A percentile compares a stretch with the other conserved stretches of the same genome.
Evolutionary conservation across 2,113 vertebrate species (phyloP).

Genomic region (Tyrannus savana): DNA sequence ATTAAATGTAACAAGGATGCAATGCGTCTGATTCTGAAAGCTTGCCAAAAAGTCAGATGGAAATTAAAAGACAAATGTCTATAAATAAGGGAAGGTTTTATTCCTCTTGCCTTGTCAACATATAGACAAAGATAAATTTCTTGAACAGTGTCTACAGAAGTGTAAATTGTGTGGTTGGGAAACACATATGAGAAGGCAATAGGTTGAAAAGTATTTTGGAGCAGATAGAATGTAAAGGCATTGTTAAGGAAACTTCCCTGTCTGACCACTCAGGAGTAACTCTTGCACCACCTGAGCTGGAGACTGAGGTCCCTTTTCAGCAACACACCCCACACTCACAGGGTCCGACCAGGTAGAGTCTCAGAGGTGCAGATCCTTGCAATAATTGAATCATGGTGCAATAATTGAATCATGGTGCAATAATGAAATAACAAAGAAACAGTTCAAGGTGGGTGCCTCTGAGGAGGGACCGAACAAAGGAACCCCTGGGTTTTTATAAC

Average conservation of each 20-base stretch:
- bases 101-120: conserved; percentile 19
- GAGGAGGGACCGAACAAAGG: background rate
- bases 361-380: background rate
- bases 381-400: background rate
- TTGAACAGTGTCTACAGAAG: background rate
- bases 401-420: no score
- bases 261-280: background rate
- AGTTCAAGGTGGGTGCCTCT: background rate
- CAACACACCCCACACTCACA: background rate
- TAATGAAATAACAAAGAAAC: background rate
- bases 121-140: conserved; percentile 37
- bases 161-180: background rate
- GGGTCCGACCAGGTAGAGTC: background rate
- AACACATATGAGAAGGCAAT: background rate
- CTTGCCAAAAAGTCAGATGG: conserved; percentile 36
- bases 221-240: background rate
- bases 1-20: conserved; percentile 53
- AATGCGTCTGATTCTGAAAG: conserved; percentile 21
- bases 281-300: background rate
- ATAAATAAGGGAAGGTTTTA: conserved; percentile 51
- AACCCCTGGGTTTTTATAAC: background rate
- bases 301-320: rapidly evolving
- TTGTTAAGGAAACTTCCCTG: background rate
- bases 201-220: background rate
- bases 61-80: conserved; percentile 63